phyloP scores from a whole-genome alignment of 2,797 vertebrate species.

The Spizella passerina region DNA sequence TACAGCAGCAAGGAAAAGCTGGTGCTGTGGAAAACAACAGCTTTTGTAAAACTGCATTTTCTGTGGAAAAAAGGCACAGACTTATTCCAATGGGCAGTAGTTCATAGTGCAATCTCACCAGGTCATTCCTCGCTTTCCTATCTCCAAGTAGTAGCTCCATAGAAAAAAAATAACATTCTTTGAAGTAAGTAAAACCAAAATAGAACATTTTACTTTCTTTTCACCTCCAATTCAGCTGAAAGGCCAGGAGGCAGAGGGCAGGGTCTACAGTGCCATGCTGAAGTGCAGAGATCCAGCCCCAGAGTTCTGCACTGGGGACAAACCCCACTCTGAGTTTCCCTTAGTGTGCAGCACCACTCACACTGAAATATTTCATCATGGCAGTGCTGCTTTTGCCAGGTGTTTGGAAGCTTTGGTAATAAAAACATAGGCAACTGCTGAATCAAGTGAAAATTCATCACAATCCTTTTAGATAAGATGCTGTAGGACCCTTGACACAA shows the following conservation, averaged over 20 bases:
- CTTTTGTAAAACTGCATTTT: not conserved
- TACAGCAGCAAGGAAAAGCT: not conserved
- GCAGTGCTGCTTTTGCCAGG: not conserved
- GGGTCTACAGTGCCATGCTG: not conserved
- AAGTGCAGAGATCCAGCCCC: not conserved
- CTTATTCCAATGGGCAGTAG: not conserved
- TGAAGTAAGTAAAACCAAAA: not conserved
- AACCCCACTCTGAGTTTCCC: not conserved
- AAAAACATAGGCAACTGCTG: constrained; percentile 17
- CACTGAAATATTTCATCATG: not conserved
- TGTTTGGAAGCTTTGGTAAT: constrained; percentile 4
- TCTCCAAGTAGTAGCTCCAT: not conserved
- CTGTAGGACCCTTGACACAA: constrained; percentile 13
- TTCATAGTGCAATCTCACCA: not conserved
- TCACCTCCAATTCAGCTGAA: not conserved
- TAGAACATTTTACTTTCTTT: not conserved
- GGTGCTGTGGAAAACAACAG: not conserved
- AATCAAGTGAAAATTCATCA: constrained; percentile 43
- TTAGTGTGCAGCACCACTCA: not conserved
- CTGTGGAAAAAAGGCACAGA: not conserved
- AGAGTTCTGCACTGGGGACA: no score
- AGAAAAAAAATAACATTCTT: not conserved
- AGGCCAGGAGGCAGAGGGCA: not conserved
- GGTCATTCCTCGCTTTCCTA: not conserved
- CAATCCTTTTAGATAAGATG: constrained; percentile 48